Evolutionary conservation across 2,888 invertebrate genomes (phyloP).

Genomic region (Osmoderma eremita): DNA sequence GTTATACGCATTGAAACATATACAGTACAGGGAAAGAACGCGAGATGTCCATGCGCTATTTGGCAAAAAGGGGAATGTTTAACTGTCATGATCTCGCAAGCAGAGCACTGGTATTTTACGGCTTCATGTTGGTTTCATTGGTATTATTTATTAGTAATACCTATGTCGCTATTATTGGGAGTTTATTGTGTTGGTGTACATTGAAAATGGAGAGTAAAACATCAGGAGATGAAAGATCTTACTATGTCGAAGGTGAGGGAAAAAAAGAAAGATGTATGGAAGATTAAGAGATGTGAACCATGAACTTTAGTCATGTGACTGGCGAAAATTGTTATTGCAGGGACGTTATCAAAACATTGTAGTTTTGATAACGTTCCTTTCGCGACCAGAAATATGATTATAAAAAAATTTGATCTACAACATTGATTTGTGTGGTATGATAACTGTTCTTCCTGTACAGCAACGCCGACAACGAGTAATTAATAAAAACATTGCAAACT

Average conservation of each 20-base stretch:
- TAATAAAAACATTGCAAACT: conserved; percentile 10
- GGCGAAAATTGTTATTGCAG: too few species aligned
- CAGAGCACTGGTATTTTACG: conserved; percentile 4
- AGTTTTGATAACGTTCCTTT: too few species aligned
- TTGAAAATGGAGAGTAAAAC: conserved; percentile 6
- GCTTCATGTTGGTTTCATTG: neutral
- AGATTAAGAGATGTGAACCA: too few species aligned
- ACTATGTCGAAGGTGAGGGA: neutral
- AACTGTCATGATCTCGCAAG: neutral
- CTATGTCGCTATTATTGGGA: neutral
- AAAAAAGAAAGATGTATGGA: too few species aligned
- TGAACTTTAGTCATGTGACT: too few species aligned
- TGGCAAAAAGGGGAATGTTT: neutral
- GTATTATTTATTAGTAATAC: neutral
- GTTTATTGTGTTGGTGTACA: neutral
- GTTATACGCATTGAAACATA: neutral
- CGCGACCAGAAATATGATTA: too few species aligned
- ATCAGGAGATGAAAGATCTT: neutral
- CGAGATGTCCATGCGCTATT: neutral
- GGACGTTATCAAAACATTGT: too few species aligned
- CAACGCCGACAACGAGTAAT: neutral
- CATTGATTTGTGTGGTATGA: neutral
- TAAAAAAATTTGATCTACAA: too few species aligned
- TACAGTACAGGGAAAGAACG: conserved; percentile 4
- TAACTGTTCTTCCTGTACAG: conserved; percentile 4